Evolutionary conservation across 2,888 invertebrate species (phyloP).

Genomic region (Seira ritae): DNA sequence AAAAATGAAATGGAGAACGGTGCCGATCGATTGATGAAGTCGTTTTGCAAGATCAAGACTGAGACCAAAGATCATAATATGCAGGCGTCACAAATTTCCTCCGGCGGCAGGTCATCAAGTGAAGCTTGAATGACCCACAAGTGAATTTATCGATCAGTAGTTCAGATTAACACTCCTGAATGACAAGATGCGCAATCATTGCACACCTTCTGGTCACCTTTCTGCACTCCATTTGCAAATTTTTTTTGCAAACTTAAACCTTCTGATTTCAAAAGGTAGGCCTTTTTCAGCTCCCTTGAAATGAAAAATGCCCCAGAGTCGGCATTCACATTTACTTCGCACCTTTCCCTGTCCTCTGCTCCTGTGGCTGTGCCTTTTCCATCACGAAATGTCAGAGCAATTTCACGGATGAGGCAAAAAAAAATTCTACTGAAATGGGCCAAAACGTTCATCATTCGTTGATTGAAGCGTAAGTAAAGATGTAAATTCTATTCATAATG

Average conservation of each 20-base stretch:
- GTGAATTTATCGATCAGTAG: neutral
- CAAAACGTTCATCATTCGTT: neutral
- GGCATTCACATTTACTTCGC: neutral
- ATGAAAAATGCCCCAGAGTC: too few relatives aligned
- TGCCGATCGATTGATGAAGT: neutral
- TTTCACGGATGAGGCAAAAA: neutral
- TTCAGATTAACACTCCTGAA: neutral
- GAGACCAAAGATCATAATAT: neutral
- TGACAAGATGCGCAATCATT: too few relatives aligned
- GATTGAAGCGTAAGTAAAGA: neutral
- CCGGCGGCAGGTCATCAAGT: too few relatives aligned
- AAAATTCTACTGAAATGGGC: neutral
- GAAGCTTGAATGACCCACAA: neutral
- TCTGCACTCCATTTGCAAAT: neutral
- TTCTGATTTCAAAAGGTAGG: too few relatives aligned
- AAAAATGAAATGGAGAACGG: neutral
- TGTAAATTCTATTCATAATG: neutral
- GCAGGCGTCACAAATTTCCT: neutral
- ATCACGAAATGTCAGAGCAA: neutral
- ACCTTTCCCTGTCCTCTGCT: neutral
- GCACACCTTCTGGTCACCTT: too few relatives aligned
- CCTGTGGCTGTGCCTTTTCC: neutral
- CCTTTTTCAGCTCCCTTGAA: too few relatives aligned
- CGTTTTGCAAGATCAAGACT: constrained; percentile 17
- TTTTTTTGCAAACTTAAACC: too few relatives aligned